Evolutionary conservation across 2,113 vertebrate species (phyloP), one percentile per base, ranked within the genome.

Genomic region (Illadopsis cleaveri): DNA sequence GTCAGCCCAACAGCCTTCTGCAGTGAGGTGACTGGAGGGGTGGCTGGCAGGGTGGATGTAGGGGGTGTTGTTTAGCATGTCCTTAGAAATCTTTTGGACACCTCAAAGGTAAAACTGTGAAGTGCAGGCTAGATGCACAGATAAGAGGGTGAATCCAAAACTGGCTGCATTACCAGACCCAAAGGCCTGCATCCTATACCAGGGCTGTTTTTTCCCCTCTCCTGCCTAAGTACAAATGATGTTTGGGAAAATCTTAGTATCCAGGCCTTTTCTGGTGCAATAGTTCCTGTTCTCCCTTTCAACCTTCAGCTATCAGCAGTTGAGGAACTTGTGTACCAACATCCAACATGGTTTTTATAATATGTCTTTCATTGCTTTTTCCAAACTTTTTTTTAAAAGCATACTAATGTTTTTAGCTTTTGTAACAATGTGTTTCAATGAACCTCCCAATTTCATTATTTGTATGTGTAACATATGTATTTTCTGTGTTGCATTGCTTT

Each of bases 401-500:
- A 8, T 7, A 16, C 28, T 35, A 37, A 23, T 25, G 1, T 38
- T 85, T 56, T 68, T 48, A 35, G 20, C 2, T 75, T 69, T 85
- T 71, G 9, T 31, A 62, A 35, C 21, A 28, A 15, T 30, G 3
- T 51, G 12, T 71, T 91, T 86, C 33, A 57, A 3, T 44, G 18
- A 70, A n/a, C 2, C 7, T 85, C 37, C 12, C 11, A 40, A 12
- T 68, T 90, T 68, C 45, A n/a, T 79, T 71, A 9, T n/a, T 5
- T 38, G 14, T 20, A 0, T 27, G 1, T 69, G 21, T 79, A 27
- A 35, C 3, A 10, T 17, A 11, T 2, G 0, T 61, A 12, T 44
- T 87, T 23, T 86, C 9, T 61, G 2, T 54, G 4, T 37, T 28
- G 11, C 47, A 20, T 53, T 65, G 15, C 9, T 87, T 85, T 65